Percentiles rank a stretch among this genome's conserved stretches.
phyloP scores from a whole-genome alignment of 2,888 invertebrate species.

The Lasius platythorax region DNA sequence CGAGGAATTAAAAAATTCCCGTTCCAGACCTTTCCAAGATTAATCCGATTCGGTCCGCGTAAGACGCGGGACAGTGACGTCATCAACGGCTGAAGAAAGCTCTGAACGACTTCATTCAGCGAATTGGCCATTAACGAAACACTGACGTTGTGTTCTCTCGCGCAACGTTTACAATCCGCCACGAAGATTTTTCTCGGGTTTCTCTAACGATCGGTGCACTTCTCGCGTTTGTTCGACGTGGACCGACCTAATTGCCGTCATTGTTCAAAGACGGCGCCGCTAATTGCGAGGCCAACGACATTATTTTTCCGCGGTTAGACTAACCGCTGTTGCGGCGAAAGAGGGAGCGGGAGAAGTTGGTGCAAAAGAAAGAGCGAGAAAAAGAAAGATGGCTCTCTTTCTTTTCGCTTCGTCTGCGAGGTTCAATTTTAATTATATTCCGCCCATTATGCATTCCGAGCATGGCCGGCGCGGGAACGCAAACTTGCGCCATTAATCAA shows the following conservation, averaged over 20 bases:
- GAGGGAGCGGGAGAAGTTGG: not conserved
- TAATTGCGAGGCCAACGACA: slow-evolving; percentile 65
- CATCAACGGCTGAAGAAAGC: slow-evolving; percentile 5
- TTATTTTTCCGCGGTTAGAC: slow-evolving; percentile 68
- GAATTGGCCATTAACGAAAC: slow-evolving; percentile 43
- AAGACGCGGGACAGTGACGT: not conserved
- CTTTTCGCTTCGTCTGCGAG: slow-evolving; percentile 67
- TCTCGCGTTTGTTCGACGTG: slow-evolving; percentile 47
- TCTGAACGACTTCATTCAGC: slow-evolving; percentile 25
- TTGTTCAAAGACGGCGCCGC: slow-evolving; percentile 66
- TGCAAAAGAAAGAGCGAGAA: not conserved
- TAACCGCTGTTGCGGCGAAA: slow-evolving; percentile 27
- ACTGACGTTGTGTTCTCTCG: slow-evolving; percentile 18
- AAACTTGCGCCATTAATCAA: slow-evolving; percentile 85
- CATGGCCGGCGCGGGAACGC: slow-evolving; percentile 69
- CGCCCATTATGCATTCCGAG: slow-evolving; percentile 81
- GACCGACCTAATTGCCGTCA: slow-evolving; percentile 61
- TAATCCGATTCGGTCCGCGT: not conserved
- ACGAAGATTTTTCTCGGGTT: slow-evolving; percentile 32
- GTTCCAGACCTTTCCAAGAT: not conserved
- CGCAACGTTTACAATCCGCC: slow-evolving; percentile 21
- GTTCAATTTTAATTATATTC: slow-evolving; percentile 83
- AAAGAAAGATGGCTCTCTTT: slow-evolving; percentile 5
- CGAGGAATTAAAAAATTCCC: not conserved
- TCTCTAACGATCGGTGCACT: slow-evolving; percentile 36